Conservation (phyloP, 2,888 invertebrate genomes). For the Amphipoea lucens region DNA sequence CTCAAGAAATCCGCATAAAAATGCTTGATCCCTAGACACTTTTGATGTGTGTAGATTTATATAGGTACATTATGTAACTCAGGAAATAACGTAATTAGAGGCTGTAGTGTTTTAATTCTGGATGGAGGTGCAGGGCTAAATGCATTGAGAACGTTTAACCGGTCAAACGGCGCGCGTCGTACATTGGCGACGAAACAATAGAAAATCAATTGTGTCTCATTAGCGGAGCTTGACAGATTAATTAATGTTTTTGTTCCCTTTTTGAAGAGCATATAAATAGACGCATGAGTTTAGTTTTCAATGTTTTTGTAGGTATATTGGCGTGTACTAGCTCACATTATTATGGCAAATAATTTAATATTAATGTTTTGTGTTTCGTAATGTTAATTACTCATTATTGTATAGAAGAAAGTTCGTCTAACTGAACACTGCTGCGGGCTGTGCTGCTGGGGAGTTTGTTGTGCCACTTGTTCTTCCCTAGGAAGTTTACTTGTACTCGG, state of each 20-base stretch:
- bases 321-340: background rate
- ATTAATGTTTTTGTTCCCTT: background rate
- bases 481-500: background rate
- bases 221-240: no score
- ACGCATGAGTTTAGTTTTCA: background rate
- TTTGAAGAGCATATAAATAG: background rate
- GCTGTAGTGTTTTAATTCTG: slow-evolving; percentile 28
- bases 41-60: no score
- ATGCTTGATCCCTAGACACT: no score
- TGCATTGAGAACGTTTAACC: background rate
- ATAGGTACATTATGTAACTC: slow-evolving; percentile 3
- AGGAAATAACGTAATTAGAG: slow-evolving; percentile 21
- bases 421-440: background rate
- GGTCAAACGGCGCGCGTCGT: no score
- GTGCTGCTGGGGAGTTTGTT: background rate
- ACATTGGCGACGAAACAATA: no score
- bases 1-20: no score
- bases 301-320: background rate
- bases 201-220: no score
- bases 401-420: background rate
- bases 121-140: background rate
- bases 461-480: background rate
- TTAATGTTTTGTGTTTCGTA: background rate
- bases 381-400: background rate
- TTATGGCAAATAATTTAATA: background rate